These are phyloP conservation scores for Drosophila nikananu DNA, from an alignment of 1,140 invertebrate genomes.

Conservation along the genomic window DNA sequence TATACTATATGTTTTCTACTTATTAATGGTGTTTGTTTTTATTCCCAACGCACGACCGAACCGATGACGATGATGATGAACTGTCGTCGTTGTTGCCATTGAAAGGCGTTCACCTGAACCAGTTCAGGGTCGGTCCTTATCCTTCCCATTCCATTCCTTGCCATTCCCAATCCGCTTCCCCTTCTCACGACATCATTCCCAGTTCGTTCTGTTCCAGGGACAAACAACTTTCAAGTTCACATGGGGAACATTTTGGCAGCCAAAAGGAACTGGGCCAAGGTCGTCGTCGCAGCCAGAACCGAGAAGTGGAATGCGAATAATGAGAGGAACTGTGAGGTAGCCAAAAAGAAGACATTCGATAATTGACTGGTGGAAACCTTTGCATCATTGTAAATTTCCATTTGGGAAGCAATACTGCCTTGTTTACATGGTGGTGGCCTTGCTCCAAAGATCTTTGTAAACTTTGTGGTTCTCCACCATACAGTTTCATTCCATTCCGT, in stretches of 20 bases:
- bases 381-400: constrained; percentile 48
- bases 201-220: constrained; percentile 51
- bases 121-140: constrained; percentile 68
- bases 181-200: neutral
- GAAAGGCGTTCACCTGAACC: constrained; percentile 63
- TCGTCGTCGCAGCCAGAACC: constrained; percentile 57
- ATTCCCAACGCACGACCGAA: constrained; percentile 23
- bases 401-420: constrained; percentile 25
- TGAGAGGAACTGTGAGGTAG: constrained; percentile 16
- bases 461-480: constrained; percentile 40
- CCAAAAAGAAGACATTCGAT: constrained; percentile 1
- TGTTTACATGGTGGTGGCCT: constrained; percentile 22
- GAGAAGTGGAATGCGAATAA: constrained; percentile 38
- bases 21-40: constrained; percentile 52
- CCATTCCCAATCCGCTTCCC: constrained; percentile 14
- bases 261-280: constrained; percentile 75
- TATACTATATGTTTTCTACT: constrained; percentile 45
- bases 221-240: constrained; percentile 81
- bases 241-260: constrained; percentile 66
- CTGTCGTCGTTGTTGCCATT: constrained; percentile 55
- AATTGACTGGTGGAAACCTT: constrained; percentile 42
- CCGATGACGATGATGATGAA: constrained; percentile 41
- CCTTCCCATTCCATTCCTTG: constrained; percentile 15
- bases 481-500: constrained; percentile 12
- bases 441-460: constrained; percentile 29